A percentile compares a stretch with the other conserved stretches of the same genome.
phyloP scores from a whole-genome alignment of 1,140 invertebrate genomes.

The Camponotus floridanus region DNA sequence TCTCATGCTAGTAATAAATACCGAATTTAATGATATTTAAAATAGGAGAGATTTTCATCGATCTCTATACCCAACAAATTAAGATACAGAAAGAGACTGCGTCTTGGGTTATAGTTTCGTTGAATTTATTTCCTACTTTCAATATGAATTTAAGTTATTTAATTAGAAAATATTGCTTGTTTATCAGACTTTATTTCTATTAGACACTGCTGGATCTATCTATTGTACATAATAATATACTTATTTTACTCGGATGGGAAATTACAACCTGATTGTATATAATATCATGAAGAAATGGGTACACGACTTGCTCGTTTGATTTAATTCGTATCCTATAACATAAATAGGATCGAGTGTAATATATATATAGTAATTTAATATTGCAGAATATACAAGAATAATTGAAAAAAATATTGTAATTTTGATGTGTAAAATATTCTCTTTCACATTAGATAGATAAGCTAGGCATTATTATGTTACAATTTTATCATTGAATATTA shows the following conservation, averaged over 20 bases:
- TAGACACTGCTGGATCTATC: conserved; percentile 68
- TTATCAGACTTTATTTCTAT: conserved; percentile 74
- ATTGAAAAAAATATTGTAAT: conserved; percentile 81
- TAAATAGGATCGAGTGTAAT: conserved; percentile 82
- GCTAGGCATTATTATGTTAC: conserved; percentile 85
- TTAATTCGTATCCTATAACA: conserved; percentile 80
- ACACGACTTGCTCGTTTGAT: conserved; percentile 74
- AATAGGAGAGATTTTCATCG: conserved; percentile 67
- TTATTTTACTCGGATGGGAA: conserved; percentile 79
- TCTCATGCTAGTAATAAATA: conserved; percentile 63
- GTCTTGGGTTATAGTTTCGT: conserved; percentile 41
- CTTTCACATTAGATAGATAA: conserved; percentile 83
- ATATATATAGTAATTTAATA: conserved; percentile 81
- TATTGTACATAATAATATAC: conserved; percentile 83
- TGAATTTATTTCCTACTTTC: conserved; percentile 64
- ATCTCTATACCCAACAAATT: conserved; percentile 37
- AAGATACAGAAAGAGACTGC: conserved; percentile 13
- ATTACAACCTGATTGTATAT: conserved; percentile 74
- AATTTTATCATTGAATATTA: conserved; percentile 85
- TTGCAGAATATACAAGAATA: conserved; percentile 59
- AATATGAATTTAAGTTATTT: conserved; percentile 78
- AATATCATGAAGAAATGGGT: conserved; percentile 73
- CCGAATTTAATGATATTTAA: conserved; percentile 69
- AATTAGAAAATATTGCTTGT: conserved; percentile 71
- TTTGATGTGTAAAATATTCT: conserved; percentile 86